Evolutionary conservation across 1,140 invertebrate species (phyloP).

Genomic region (Lepidotrigona ventralis): DNA sequence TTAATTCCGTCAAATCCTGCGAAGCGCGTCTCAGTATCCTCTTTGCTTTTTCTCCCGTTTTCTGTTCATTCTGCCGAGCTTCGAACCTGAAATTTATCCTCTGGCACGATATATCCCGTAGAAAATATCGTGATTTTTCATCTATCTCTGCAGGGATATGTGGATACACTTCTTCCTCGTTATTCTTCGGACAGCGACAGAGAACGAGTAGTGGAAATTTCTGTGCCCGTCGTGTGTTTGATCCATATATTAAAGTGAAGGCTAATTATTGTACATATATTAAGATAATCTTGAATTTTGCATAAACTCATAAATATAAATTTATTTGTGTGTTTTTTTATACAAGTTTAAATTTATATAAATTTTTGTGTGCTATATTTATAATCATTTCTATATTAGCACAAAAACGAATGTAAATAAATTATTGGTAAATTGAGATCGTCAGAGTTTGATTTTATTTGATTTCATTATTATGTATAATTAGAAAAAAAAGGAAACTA

Average conservation of each 20-base stretch:
- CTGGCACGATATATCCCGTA: constrained; percentile 2
- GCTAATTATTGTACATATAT: too few species aligned
- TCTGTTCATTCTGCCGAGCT: not conserved
- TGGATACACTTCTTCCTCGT: not conserved
- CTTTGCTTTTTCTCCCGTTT: constrained; percentile 24
- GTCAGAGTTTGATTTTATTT: not conserved
- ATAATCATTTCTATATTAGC: not conserved
- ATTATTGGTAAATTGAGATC: too few species aligned
- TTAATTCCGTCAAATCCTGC: constrained; percentile 72
- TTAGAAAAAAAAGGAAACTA: too few species aligned
- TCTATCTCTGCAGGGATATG: not conserved
- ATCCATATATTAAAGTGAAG: not conserved
- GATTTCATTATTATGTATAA: too few species aligned
- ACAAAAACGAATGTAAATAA: not conserved
- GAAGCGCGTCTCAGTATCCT: constrained; percentile 48
- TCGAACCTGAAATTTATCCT: constrained; percentile 36
- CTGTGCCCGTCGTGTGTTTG: not conserved
- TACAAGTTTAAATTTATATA: too few species aligned
- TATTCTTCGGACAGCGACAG: not conserved
- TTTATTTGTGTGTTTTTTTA: too few species aligned
- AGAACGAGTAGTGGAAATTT: not conserved
- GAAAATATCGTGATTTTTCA: not conserved
- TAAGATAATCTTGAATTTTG: too few species aligned
- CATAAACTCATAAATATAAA: too few species aligned
- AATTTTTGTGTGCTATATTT: not conserved